Evolutionary conservation across 2,113 vertebrate species (phyloP).

Genomic region (Elephantulus edwardii): DNA sequence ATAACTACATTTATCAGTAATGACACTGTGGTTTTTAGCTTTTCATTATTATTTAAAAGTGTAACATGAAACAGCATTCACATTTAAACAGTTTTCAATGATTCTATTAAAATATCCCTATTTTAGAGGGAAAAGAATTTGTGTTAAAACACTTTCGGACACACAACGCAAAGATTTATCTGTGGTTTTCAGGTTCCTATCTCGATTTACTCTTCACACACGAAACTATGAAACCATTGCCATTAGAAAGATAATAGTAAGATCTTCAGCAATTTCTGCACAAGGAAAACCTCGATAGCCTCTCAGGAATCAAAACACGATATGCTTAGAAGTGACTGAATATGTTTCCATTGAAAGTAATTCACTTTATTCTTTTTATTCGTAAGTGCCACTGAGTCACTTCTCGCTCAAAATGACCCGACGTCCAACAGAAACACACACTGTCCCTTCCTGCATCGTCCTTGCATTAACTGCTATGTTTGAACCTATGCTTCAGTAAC

Average conservation of each 20-base stretch:
- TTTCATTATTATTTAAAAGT: no score
- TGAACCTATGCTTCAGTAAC: neutral
- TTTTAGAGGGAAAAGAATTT: neutral
- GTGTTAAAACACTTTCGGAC: neutral
- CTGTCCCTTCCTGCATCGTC: no score
- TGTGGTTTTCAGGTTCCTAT: neutral
- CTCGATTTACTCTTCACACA: conserved; percentile 23
- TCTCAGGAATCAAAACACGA: conserved; percentile 39
- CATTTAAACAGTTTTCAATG: neutral
- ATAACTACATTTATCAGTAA: no score
- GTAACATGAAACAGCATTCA: no score
- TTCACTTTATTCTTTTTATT: conserved; percentile 41
- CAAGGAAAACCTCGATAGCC: neutral
- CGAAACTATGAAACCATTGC: conserved; percentile 28
- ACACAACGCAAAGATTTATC: neutral
- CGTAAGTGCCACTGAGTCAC: no score
- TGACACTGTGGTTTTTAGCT: no score
- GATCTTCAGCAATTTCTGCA: neutral
- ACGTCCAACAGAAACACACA: no score
- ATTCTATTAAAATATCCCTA: neutral
- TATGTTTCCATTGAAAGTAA: conserved; percentile 64
- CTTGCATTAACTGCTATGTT: no score
- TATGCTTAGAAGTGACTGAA: conserved; percentile 62
- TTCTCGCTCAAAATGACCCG: no score
- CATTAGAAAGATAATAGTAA: conserved; percentile 58